A percentile compares a stretch with the other conserved stretches of the same genome.
Evolutionary conservation across 2,888 invertebrate genomes (phyloP).

Genomic region (Tanytarsus gracilentus): DNA sequence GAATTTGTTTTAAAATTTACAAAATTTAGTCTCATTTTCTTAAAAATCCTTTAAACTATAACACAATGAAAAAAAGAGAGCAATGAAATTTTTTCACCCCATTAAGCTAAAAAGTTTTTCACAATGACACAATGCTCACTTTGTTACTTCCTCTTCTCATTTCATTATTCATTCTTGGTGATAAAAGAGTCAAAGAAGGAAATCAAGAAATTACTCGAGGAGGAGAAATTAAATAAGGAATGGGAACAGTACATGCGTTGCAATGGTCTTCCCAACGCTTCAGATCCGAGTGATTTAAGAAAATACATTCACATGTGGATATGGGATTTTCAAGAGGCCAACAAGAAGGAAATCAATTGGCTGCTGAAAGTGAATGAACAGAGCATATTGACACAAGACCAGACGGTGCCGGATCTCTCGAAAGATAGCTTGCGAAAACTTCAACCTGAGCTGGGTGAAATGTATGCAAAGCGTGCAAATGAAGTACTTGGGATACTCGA

Average conservation of each 20-base stretch:
- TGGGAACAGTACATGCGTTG: constrained; percentile 44
- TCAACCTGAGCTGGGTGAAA: constrained; percentile 40
- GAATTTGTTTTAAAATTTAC: too few relatives aligned
- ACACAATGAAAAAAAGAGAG: neutral
- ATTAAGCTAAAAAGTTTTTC: neutral
- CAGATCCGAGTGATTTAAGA: constrained; percentile 41
- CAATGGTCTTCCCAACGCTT: constrained; percentile 41
- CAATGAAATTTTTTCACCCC: neutral
- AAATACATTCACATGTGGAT: constrained; percentile 43
- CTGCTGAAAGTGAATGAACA: constrained; percentile 40
- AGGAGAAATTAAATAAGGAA: constrained; percentile 36
- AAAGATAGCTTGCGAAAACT: constrained; percentile 36
- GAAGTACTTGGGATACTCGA: constrained; percentile 41
- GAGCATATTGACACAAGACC: constrained; percentile 41
- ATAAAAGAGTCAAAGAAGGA: constrained; percentile 33
- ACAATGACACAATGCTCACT: too few relatives aligned
- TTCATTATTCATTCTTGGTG: neutral
- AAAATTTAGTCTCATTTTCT: too few relatives aligned
- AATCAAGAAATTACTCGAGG: constrained; percentile 37
- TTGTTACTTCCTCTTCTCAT: too few relatives aligned
- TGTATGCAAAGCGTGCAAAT: constrained; percentile 38
- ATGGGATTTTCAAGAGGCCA: constrained; percentile 35
- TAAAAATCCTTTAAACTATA: too few relatives aligned
- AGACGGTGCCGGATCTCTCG: constrained; percentile 37
- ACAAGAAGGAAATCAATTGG: constrained; percentile 40